These are phyloP conservation scores for Palythoa grandiflora DNA, from an alignment of 92 coral and sea anemone genomes.

Conservation along the genomic window DNA sequence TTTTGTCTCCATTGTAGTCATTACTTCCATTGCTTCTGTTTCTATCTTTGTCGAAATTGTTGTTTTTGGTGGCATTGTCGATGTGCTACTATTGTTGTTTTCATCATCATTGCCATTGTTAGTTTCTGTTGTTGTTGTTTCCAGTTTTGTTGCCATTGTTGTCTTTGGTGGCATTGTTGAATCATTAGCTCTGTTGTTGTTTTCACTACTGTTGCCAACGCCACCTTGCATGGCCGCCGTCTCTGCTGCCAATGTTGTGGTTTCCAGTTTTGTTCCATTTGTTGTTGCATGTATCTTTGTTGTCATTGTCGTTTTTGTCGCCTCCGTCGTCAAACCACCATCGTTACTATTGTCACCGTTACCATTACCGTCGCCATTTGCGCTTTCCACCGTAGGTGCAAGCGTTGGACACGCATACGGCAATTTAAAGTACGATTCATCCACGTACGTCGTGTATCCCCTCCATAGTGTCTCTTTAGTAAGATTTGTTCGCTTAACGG, in stretches of 20 bases:
- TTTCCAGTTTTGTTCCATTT: no score
- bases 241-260: no score
- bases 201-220: background rate
- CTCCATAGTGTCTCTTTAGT: slow-evolving; percentile 30
- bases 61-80: background rate
- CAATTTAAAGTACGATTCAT: background rate
- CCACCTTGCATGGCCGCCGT: background rate
- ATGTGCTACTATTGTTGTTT: background rate
- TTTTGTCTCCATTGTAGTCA: background rate
- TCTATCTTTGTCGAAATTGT: background rate
- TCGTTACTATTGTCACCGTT: background rate
- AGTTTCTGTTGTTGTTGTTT: background rate
- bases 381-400: background rate
- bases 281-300: background rate
- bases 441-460: slow-evolving; percentile 15
- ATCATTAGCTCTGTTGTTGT: background rate
- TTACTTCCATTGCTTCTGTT: background rate
- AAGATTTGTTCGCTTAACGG: background rate
- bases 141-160: background rate
- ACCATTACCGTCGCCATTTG: background rate
- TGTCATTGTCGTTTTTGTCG: background rate
- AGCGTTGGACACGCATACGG: background rate
- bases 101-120: background rate
- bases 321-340: background rate
- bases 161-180: background rate